Evolutionary conservation across 2,113 vertebrate species (phyloP).

Genomic region (Acrocephalus kingi): DNA sequence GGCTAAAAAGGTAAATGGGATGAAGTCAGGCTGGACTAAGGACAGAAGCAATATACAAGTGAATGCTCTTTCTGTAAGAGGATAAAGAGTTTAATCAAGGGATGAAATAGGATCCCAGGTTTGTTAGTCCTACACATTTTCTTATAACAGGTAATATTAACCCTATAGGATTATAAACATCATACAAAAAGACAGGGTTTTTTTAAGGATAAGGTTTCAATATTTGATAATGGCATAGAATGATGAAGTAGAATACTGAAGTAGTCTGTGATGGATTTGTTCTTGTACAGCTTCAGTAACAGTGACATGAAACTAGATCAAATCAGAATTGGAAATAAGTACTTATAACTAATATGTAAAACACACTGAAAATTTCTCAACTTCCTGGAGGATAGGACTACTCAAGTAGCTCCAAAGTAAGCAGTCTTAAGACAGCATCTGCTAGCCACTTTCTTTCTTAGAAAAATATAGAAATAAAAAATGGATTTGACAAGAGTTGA

Average conservation of each 20-base stretch:
- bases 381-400: not conserved
- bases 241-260: not conserved
- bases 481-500: not conserved
- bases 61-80: not conserved
- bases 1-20: not conserved
- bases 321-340: not conserved
- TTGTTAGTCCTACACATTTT: not conserved
- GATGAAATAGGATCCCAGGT: not conserved
- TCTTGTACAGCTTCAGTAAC: not conserved
- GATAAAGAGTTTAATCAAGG: not conserved
- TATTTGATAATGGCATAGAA: not conserved
- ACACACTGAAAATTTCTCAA: not conserved
- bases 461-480: not conserved
- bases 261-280: not conserved
- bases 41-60: not conserved
- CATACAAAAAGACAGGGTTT: fast-evolving
- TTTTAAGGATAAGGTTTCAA: not conserved
- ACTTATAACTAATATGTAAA: not conserved
- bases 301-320: not conserved
- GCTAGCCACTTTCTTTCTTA: not conserved
- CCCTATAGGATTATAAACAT: not conserved
- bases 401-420: not conserved
- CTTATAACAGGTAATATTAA: not conserved
- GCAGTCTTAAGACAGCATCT: not conserved
- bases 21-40: not conserved